Evolutionary conservation across 2,888 invertebrate genomes (phyloP).

Genomic region (Flexamia atlantica): DNA sequence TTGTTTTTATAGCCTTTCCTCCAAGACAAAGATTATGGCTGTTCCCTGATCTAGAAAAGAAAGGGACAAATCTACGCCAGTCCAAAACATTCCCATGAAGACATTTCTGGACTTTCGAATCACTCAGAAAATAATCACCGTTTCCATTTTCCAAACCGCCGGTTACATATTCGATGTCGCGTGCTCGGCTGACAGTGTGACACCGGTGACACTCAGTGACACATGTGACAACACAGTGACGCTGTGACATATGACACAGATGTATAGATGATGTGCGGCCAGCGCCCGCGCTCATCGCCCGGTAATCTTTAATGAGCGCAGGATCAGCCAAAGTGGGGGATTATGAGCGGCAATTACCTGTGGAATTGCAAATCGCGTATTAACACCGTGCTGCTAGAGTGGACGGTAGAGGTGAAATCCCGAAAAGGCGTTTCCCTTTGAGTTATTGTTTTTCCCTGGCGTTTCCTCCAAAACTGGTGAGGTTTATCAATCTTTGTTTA

Average conservation of each 20-base stretch:
- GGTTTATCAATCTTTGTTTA: too few species aligned
- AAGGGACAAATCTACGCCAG: too few species aligned
- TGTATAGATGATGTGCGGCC: conserved; percentile 32
- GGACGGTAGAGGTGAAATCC: background rate
- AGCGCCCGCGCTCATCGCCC: background rate
- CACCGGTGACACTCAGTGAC: background rate
- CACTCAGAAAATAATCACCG: too few species aligned
- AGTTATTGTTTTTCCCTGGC: too few species aligned
- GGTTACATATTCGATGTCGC: conserved; percentile 19
- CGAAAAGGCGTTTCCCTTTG: background rate
- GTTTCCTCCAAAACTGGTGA: too few species aligned
- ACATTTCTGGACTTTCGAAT: too few species aligned
- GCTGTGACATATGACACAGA: conserved; percentile 13
- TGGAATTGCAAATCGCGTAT: conserved; percentile 40
- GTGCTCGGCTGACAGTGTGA: background rate
- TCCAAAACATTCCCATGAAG: too few species aligned
- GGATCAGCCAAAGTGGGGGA: conserved; percentile 48
- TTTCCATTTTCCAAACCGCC: background rate
- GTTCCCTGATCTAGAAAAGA: too few species aligned
- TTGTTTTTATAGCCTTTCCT: too few species aligned
- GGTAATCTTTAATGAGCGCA: conserved; percentile 39
- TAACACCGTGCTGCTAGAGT: background rate
- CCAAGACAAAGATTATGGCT: too few species aligned
- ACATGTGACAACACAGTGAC: background rate
- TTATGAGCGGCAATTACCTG: conserved; percentile 40